Conservation (phyloP, 2,113 vertebrate genomes). For the Gallinago jamesoni region DNA sequence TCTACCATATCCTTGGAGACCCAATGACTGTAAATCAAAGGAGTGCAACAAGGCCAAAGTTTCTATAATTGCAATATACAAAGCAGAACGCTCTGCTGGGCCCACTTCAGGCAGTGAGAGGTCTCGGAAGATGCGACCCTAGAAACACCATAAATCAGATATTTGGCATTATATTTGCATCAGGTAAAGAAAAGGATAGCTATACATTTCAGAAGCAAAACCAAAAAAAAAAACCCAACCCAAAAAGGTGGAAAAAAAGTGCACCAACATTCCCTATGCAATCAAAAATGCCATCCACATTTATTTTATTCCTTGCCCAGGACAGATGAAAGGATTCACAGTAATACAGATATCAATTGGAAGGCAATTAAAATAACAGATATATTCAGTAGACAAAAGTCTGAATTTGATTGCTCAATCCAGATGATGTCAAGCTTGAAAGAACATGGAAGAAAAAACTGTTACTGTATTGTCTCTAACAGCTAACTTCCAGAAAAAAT, state of each 20-base stretch:
- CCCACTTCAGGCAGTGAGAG: conserved; percentile 77
- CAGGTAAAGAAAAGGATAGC: neutral
- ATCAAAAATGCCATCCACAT: neutral
- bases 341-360: neutral
- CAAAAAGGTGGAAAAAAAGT: neutral
- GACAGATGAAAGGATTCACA: neutral
- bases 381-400: neutral
- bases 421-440: neutral
- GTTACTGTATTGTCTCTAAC: neutral
- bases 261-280: neutral
- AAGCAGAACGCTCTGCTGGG: conserved; percentile 83
- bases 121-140: conserved; percentile 92
- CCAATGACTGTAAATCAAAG: conserved; percentile 73
- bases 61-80: conserved; percentile 86
- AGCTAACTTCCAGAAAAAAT: neutral
- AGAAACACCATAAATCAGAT: neutral
- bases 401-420: neutral
- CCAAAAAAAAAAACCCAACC: neutral
- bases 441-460: neutral
- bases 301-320: neutral
- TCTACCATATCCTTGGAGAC: conserved; percentile 82
- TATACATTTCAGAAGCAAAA: neutral
- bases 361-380: neutral
- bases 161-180: neutral
- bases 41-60: conserved; percentile 86